These are phyloP conservation scores for Panagrolaimus sp. DNA, from an alignment of 1,140 invertebrate genomes.

Conservation along the genomic window DNA sequence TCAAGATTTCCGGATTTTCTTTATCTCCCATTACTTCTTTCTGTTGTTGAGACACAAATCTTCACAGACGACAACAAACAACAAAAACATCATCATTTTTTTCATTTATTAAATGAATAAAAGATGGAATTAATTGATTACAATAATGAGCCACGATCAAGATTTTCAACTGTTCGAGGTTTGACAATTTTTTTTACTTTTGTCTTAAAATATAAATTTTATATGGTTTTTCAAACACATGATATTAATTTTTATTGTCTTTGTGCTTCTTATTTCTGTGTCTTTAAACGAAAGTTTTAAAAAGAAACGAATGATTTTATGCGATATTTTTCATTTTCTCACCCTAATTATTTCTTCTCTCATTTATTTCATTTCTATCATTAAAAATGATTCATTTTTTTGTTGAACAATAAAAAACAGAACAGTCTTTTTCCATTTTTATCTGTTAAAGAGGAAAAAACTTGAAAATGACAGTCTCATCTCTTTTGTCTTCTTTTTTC, in stretches of 20 bases:
- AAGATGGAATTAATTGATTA: constrained; percentile 15
- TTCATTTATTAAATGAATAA: neutral
- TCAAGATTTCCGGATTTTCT: neutral
- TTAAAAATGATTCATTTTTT: neutral
- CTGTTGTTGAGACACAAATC: neutral
- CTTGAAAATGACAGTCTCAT: neutral
- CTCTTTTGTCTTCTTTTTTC: neutral
- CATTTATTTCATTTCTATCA: neutral
- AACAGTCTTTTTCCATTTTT: neutral
- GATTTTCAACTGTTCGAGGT: constrained; percentile 11
- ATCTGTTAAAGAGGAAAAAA: neutral
- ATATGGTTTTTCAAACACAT: neutral
- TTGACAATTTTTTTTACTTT: neutral
- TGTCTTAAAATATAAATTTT: neutral
- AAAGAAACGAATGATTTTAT: too few relatives aligned
- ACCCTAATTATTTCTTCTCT: neutral
- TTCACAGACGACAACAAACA: neutral
- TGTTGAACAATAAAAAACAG: neutral
- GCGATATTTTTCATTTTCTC: too few relatives aligned
- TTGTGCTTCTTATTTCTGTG: neutral
- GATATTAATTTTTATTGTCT: neutral
- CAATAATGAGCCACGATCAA: neutral
- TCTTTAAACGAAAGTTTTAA: neutral
- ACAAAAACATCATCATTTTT: neutral
- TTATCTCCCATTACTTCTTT: neutral